Percentiles rank a stretch among this genome's conserved stretches.
These are phyloP conservation scores for Phylloscopus whistleri DNA, from an alignment of 2,113 vertebrate genomes.

Conservation along the genomic window DNA sequence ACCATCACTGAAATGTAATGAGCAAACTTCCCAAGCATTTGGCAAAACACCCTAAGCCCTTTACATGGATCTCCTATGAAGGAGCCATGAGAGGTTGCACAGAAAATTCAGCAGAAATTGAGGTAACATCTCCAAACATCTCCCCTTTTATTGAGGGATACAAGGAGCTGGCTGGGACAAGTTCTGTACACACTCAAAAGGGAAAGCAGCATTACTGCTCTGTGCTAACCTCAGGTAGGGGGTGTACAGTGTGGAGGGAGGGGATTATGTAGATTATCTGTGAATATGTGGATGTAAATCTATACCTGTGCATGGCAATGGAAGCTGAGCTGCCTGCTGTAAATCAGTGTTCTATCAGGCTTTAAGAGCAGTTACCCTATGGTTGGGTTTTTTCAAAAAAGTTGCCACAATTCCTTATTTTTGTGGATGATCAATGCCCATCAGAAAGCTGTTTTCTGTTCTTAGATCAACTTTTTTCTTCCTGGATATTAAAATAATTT, in stretches of 20 bases:
- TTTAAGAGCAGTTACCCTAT: not conserved
- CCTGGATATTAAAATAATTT: not conserved
- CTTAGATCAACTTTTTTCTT: not conserved
- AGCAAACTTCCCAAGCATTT: not conserved
- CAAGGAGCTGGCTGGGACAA: not conserved
- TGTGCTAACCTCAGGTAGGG: not conserved
- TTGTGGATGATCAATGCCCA: not conserved
- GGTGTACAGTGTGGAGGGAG: too few relatives aligned
- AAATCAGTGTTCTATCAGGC: not conserved
- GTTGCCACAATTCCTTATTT: not conserved
- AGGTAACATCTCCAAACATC: not conserved
- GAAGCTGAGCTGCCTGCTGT: not conserved
- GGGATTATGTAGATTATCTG: accelerated
- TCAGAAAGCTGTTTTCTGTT: not conserved
- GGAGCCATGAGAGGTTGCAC: not conserved
- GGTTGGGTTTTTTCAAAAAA: not conserved
- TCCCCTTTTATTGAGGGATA: not conserved
- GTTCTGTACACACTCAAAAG: not conserved
- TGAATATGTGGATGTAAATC: not conserved
- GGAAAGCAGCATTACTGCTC: not conserved
- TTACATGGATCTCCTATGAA: not conserved
- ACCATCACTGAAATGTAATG: accelerated
- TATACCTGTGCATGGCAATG: accelerated
- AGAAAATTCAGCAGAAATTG: not conserved
- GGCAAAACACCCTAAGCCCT: not conserved